Evolutionary conservation across 1,140 invertebrate species (phyloP).

Genomic region (Drosophila cardini): DNA sequence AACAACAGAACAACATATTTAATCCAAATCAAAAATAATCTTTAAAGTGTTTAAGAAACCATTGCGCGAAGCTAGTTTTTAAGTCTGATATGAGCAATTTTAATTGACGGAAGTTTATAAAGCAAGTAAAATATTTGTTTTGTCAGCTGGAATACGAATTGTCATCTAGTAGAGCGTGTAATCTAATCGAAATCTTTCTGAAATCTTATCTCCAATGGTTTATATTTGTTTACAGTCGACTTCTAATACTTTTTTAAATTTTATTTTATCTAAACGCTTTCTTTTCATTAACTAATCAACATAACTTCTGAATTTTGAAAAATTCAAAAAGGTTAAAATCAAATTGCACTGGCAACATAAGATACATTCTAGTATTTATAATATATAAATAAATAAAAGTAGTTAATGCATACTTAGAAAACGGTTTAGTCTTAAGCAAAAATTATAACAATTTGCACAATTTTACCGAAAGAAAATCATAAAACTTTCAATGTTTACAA

Average conservation of each 20-base stretch:
- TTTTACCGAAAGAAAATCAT: slow-evolving; percentile 65
- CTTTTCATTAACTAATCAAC: background rate
- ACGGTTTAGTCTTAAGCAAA: slow-evolving; percentile 53
- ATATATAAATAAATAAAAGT: slow-evolving; percentile 45
- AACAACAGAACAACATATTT: slow-evolving; percentile 64
- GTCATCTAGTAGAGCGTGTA: slow-evolving; percentile 17
- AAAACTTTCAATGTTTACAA: slow-evolving; percentile 72
- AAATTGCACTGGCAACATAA: slow-evolving; percentile 28
- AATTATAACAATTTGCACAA: slow-evolving; percentile 67
- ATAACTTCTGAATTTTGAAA: background rate
- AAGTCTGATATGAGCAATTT: slow-evolving; percentile 54
- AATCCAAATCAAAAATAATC: slow-evolving; percentile 66
- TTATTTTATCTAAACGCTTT: slow-evolving; percentile 8
- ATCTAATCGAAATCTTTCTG: slow-evolving; percentile 37
- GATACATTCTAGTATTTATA: slow-evolving; percentile 25
- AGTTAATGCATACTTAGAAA: slow-evolving; percentile 51
- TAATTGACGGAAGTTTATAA: slow-evolving; percentile 43
- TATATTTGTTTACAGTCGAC: background rate
- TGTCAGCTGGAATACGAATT: slow-evolving; percentile 20
- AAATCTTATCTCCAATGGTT: background rate
- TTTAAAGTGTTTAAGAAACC: slow-evolving; percentile 28
- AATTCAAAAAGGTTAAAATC: slow-evolving; percentile 3
- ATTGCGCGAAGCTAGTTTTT: slow-evolving; percentile 53
- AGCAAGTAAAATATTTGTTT: slow-evolving; percentile 33
- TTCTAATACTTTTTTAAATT: background rate